Evolutionary conservation across 2,888 invertebrate genomes (phyloP), one percentile per base, ranked within the genome.

Genomic region (Rotaria sp.): DNA sequence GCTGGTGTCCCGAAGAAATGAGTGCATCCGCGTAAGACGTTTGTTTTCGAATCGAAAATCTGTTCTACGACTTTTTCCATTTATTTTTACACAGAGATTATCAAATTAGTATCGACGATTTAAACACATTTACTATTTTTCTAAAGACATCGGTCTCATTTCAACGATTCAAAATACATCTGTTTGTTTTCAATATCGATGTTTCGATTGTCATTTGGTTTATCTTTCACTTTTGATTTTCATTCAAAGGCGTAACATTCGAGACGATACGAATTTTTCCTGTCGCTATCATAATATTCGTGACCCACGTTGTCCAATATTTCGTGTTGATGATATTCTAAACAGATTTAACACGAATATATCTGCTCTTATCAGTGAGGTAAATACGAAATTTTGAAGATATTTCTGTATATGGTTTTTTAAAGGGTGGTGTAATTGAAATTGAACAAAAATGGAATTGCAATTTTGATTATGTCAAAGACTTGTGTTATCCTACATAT

Each of bases 1-100:
- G 74, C 13, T 74, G 74, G 74, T 74, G 74, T 38, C 74, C 74
- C n/a, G 74, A 74, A 74, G 74, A 74, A 74, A 18, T 35, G 35
- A 35, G 35, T 38, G 74, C 74, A 38, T 74, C 74, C 0, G 24
- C 74, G 74, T 74, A 74, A 30, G 4, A 1, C 2, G 5, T 21
- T 35, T 10, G 18, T 38, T 74, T 38, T 30, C 13, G 1, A 35
- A 1, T 35, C 3, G 5, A 74, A 7, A 5, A 74, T n/a, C 1
- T 57, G 24, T 57, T 8, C 26, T 35, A 11, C 21, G 7, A 3
- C 18, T 74, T 74, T 30, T 38, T 21, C 24, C n/a, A n/a, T n/a
- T n/a, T n/a, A n/a, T 55, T 24, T 30, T 35, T 30, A 18, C 13
- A 21, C 38, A 74, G 74, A 74, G 74, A 74, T 30, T 38, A 35